A percentile compares a stretch with the other conserved stretches of the same genome.
phyloP scores from a whole-genome alignment of 2,888 invertebrate genomes.

The Pachydiplax longipennis region DNA sequence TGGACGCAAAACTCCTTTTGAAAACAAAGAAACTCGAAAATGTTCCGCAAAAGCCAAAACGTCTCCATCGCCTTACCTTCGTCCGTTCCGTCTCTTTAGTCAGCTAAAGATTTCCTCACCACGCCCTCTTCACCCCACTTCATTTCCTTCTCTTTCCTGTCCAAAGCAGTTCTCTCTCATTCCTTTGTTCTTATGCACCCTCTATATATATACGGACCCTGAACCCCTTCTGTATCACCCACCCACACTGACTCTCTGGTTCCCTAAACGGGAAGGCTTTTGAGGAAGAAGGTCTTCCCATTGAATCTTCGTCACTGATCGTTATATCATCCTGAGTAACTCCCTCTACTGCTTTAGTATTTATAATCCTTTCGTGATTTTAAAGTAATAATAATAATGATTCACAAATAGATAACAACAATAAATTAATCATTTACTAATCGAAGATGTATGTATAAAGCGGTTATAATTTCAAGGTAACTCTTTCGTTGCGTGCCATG shows the following conservation, averaged over 20 bases:
- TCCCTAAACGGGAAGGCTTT: background rate
- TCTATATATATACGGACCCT: background rate
- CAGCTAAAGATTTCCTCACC: constrained; percentile 11
- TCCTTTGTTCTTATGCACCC: constrained; percentile 38
- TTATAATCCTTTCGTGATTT: background rate
- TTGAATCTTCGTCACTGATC: background rate
- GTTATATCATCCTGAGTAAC: background rate
- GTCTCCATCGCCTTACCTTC: background rate
- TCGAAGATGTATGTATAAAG: too few species aligned
- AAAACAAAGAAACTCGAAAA: background rate
- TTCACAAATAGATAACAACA: too few species aligned
- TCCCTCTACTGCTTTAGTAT: background rate
- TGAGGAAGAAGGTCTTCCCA: background rate
- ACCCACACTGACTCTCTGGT: background rate
- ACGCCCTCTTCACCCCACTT: background rate
- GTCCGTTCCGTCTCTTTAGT: background rate
- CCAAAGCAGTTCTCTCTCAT: constrained; percentile 9
- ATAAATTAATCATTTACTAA: too few species aligned
- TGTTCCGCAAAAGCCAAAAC: background rate
- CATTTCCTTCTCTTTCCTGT: constrained; percentile 9
- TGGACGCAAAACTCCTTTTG: background rate
- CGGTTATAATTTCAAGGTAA: too few species aligned
- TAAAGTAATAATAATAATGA: too few species aligned
- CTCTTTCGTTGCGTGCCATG: too few species aligned
- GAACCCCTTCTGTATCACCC: background rate